These are phyloP conservation scores for Dinomys branickii DNA, from an alignment of 2,113 vertebrate genomes.

Conservation along the genomic window DNA sequence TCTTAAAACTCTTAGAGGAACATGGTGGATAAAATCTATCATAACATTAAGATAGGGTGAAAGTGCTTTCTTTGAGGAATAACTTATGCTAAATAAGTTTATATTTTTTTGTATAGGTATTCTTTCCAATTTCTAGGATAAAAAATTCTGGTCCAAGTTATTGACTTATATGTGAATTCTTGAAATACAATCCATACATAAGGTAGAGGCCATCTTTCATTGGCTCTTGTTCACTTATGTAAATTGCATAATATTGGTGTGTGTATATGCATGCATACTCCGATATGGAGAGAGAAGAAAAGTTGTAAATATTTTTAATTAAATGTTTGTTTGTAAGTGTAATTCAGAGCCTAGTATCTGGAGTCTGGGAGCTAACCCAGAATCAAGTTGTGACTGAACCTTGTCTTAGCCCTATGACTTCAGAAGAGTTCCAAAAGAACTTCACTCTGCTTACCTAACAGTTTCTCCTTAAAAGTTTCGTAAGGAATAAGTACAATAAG, in stretches of 20 bases:
- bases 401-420: neutral
- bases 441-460: neutral
- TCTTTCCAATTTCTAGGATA: neutral
- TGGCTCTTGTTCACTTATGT: neutral
- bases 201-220: neutral
- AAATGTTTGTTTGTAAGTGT: neutral
- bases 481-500: neutral
- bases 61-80: neutral
- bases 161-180: neutral
- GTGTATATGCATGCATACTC: neutral
- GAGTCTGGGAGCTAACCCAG: neutral
- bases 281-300: neutral
- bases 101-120: neutral
- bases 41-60: neutral
- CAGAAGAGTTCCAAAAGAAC: neutral
- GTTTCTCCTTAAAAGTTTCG: neutral
- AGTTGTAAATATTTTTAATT: neutral
- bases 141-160: neutral
- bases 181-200: neutral
- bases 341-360: neutral
- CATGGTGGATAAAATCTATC: neutral
- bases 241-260: neutral
- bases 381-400: neutral
- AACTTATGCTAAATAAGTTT: neutral
- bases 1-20: neutral